A percentile compares a stretch with the other conserved stretches of the same genome.
Evolutionary conservation across 2,797 vertebrate genomes (phyloP).

Genomic region (Alauda arvensis): DNA sequence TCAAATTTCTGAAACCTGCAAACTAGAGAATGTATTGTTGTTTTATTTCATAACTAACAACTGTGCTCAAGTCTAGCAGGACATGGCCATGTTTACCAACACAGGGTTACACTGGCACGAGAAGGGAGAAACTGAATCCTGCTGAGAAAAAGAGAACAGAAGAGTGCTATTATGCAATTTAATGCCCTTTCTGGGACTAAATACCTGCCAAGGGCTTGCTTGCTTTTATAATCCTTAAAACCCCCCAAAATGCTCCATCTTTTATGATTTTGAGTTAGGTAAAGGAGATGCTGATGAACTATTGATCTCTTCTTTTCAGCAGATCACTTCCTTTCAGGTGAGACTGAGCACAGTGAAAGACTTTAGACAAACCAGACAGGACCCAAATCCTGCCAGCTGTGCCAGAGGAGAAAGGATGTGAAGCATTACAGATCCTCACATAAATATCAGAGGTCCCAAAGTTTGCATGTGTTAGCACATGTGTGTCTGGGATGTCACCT

Average conservation of each 20-base stretch:
- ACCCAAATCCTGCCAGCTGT: not conserved
- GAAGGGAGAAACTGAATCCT: not conserved
- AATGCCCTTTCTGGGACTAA: not conserved
- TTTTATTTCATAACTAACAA: not conserved
- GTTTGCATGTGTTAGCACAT: not conserved
- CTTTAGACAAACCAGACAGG: not conserved
- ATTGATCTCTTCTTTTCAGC: not conserved
- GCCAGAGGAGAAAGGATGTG: not conserved
- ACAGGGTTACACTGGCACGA: not conserved
- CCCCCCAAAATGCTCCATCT: not conserved
- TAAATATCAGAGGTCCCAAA: not conserved
- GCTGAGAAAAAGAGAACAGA: not conserved
- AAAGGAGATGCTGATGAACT: not conserved
- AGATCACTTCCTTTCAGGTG: not conserved
- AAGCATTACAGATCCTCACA: not conserved
- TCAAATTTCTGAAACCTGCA: not conserved
- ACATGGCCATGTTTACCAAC: not conserved
- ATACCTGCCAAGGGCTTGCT: not conserved
- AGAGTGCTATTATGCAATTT: not conserved
- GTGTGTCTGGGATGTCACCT: not conserved
- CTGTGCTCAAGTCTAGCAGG: not conserved
- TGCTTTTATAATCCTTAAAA: not conserved
- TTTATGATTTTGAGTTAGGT: not conserved
- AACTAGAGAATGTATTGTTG: not conserved
- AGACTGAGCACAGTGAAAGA: not conserved